Evolutionary conservation across 2,888 invertebrate species (phyloP).

Genomic region (Odontocolon sp.): DNA sequence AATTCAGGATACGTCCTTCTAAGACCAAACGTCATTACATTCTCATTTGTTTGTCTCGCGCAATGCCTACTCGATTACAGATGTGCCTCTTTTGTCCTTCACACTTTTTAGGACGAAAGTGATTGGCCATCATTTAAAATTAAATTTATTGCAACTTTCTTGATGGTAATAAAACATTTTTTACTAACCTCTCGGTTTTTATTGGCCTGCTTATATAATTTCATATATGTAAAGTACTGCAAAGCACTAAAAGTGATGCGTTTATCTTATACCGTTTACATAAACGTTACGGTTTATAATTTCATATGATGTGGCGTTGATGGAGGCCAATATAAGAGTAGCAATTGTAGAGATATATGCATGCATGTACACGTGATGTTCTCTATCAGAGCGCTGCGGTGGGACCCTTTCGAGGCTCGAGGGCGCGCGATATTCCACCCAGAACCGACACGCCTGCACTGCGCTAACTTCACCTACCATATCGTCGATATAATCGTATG

Average conservation of each 20-base stretch:
- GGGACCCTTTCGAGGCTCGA: conserved; percentile 4
- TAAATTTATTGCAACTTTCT: not conserved
- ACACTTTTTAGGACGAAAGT: too few species aligned
- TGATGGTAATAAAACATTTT: not conserved
- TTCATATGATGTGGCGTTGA: conserved; percentile 2
- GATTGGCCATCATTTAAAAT: not conserved
- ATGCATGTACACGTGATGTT: not conserved
- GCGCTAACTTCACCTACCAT: conserved; percentile 51
- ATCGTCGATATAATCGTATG: conserved; percentile 68
- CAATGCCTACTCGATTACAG: too few species aligned
- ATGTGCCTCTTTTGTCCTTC: too few species aligned
- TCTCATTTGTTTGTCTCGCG: too few species aligned
- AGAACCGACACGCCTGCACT: conserved; percentile 60
- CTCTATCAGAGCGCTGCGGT: not conserved
- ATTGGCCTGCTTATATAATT: not conserved
- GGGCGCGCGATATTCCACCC: conserved; percentile 37
- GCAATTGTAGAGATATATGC: too few species aligned
- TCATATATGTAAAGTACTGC: not conserved
- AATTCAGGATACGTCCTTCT: too few species aligned
- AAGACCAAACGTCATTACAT: too few species aligned
- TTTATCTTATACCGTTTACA: conserved; percentile 34
- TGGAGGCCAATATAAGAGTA: not conserved
- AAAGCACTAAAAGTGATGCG: conserved; percentile 12
- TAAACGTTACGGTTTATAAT: conserved; percentile 33
- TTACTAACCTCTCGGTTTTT: not conserved